Evolutionary conservation across 1,140 invertebrate species (phyloP).

Genomic region (Drosophila persimilis): DNA sequence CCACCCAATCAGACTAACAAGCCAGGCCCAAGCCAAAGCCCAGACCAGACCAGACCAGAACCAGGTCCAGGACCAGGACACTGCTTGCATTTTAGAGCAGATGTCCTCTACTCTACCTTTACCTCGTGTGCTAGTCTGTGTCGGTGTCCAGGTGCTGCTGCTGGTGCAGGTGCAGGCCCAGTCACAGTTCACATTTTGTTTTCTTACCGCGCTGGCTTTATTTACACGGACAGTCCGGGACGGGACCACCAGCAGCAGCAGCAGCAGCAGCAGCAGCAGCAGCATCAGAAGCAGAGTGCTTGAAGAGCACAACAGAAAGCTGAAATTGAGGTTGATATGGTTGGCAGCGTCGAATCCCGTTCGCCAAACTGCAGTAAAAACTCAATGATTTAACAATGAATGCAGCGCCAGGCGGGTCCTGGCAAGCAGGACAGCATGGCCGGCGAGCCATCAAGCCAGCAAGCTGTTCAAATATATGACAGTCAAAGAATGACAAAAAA

Average conservation of each 20-base stretch:
- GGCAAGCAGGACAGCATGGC: constrained; percentile 13
- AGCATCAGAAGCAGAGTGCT: constrained; percentile 5
- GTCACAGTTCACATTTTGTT: constrained; percentile 70
- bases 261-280: not conserved
- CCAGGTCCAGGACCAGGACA: constrained; percentile 5
- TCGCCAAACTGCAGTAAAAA: constrained; percentile 79
- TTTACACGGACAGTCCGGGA: constrained; percentile 65
- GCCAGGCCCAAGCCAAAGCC: constrained; percentile 50
- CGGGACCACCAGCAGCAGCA: constrained; percentile 4
- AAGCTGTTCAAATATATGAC: constrained; percentile 68
- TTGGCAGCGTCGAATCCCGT: constrained; percentile 48
- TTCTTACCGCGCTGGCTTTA: constrained; percentile 73
- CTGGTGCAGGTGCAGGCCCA: constrained; percentile 16
- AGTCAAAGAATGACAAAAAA: constrained; percentile 43
- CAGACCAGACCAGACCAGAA: constrained; percentile 6
- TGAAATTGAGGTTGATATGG: constrained; percentile 75
- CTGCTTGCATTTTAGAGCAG: constrained; percentile 74
- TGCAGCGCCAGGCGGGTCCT: constrained; percentile 57
- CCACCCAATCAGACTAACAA: constrained; percentile 80
- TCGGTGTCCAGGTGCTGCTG: constrained; percentile 1
- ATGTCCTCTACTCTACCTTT: constrained; percentile 36
- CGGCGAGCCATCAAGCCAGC: constrained; percentile 39
- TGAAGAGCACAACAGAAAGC: constrained; percentile 29
- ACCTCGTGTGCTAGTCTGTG: too few relatives aligned
- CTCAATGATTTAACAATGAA: constrained; percentile 81